Percentiles rank a stretch among this genome's conserved stretches.
phyloP scores from a whole-genome alignment of 1,140 invertebrate species.

The Dolichoris vasculosae region DNA sequence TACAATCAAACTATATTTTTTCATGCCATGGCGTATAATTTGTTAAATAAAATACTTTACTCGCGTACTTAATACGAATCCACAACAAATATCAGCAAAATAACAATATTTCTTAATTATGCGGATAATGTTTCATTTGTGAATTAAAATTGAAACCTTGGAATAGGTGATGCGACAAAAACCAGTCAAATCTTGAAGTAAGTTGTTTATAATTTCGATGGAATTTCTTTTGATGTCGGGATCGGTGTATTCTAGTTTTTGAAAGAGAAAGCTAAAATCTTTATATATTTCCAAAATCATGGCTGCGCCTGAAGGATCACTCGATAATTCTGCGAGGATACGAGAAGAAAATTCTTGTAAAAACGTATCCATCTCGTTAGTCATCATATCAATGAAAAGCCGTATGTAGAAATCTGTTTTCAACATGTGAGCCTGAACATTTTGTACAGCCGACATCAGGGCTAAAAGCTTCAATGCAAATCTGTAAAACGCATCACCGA shows the following conservation, averaged over 20 bases:
- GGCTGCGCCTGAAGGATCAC: constrained; percentile 54
- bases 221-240: constrained; percentile 68
- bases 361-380: constrained; percentile 61
- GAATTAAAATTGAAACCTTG: constrained; percentile 50
- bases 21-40: not conserved
- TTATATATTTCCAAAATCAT: not conserved
- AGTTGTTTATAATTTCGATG: constrained; percentile 65
- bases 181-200: constrained; percentile 61
- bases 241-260: constrained; percentile 60
- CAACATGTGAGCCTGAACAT: constrained; percentile 59
- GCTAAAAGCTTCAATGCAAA: constrained; percentile 66
- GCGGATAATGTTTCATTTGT: not conserved
- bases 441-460: constrained; percentile 62
- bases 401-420: constrained; percentile 57
- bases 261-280: constrained; percentile 53
- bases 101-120: not conserved
- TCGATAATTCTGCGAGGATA: constrained; percentile 64
- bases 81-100: not conserved
- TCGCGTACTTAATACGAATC: not conserved
- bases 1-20: not conserved
- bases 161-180: constrained; percentile 48
- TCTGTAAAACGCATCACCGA: constrained; percentile 53
- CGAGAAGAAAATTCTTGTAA: constrained; percentile 68
- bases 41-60: not conserved
- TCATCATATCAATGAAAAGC: constrained; percentile 57